Conservation (phyloP, 2,888 invertebrate species). For the Drosophila pseudotalamancana region DNA sequence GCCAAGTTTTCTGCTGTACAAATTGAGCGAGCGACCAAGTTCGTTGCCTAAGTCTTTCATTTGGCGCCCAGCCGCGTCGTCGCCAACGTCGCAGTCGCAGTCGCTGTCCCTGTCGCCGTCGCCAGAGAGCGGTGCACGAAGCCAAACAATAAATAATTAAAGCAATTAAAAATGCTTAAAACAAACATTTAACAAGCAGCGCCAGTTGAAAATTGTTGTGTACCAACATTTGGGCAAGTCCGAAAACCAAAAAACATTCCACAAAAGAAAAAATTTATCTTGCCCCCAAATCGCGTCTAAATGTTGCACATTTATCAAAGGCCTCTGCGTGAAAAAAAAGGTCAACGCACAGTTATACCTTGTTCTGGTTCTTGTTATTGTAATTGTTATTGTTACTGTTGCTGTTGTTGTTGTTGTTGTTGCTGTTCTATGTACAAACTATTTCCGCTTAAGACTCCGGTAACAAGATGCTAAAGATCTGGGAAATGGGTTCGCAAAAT, state of each 20-base stretch:
- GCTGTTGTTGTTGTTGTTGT: constrained; percentile 44
- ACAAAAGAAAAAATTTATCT: constrained; percentile 51
- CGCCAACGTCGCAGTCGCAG: constrained; percentile 4
- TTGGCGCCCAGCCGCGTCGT: constrained; percentile 70
- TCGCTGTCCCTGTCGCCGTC: constrained; percentile 3
- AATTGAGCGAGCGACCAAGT: constrained; percentile 62
- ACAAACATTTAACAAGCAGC: constrained; percentile 80
- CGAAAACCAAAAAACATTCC: constrained; percentile 22
- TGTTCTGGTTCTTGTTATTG: constrained; percentile 57
- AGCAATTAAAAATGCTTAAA: constrained; percentile 80
- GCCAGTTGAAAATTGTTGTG: constrained; percentile 62
- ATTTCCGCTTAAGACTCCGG: constrained; percentile 63
- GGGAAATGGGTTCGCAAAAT: constrained; percentile 60
- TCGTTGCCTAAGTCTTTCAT: constrained; percentile 72
- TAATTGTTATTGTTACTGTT: constrained; percentile 57
- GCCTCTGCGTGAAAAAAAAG: constrained; percentile 55
- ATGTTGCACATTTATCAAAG: constrained; percentile 80
- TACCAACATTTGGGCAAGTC: constrained; percentile 58
- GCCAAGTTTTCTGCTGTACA: constrained; percentile 60
- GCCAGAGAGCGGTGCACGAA: constrained; percentile 42
- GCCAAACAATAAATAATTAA: constrained; percentile 81
- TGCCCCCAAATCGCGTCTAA: constrained; percentile 78
- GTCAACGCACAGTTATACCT: constrained; percentile 79
- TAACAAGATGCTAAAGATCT: constrained; percentile 50
- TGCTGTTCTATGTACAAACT: constrained; percentile 53